Evolutionary conservation across 2,888 invertebrate species (phyloP).

Genomic region (Cerceris rybyensis): DNA sequence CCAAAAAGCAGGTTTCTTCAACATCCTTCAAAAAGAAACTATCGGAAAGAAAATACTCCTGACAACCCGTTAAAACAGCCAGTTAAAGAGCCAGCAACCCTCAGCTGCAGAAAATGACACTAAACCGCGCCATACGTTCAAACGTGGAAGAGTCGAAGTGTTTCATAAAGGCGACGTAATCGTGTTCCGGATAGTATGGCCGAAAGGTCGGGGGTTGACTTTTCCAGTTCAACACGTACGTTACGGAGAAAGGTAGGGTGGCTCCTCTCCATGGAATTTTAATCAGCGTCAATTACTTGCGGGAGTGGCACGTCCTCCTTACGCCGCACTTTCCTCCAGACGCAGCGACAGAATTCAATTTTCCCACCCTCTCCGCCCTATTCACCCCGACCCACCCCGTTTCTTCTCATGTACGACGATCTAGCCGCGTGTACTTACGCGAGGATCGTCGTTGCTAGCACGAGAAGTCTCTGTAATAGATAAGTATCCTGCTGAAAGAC

Average conservation of each 20-base stretch:
- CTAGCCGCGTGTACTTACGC: slow-evolving; percentile 10
- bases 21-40: too few species aligned
- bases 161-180: slow-evolving; percentile 36
- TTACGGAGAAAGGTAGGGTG: slow-evolving; percentile 51
- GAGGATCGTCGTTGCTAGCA: slow-evolving; percentile 7
- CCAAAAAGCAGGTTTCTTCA: too few species aligned
- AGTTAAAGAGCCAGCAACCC: too few species aligned
- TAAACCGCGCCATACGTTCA: too few species aligned
- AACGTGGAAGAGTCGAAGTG: slow-evolving; percentile 14
- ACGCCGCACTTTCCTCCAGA: slow-evolving; percentile 61
- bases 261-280: slow-evolving; percentile 70
- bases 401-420: slow-evolving; percentile 28
- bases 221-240: slow-evolving; percentile 62
- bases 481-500: slow-evolving; percentile 13
- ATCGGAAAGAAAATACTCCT: too few species aligned
- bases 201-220: slow-evolving; percentile 40
- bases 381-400: slow-evolving; percentile 12
- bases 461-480: slow-evolving; percentile 34
- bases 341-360: slow-evolving; percentile 72
- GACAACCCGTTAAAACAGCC: too few species aligned
- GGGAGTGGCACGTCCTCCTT: slow-evolving; percentile 66
- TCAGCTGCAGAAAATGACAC: not conserved
- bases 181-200: slow-evolving; percentile 31
- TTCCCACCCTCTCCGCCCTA: slow-evolving; percentile 46
- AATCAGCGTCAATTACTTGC: slow-evolving; percentile 75